These are phyloP conservation scores for Gerris lacustris DNA, from an alignment of 2,888 invertebrate species.

Conservation along the genomic window DNA sequence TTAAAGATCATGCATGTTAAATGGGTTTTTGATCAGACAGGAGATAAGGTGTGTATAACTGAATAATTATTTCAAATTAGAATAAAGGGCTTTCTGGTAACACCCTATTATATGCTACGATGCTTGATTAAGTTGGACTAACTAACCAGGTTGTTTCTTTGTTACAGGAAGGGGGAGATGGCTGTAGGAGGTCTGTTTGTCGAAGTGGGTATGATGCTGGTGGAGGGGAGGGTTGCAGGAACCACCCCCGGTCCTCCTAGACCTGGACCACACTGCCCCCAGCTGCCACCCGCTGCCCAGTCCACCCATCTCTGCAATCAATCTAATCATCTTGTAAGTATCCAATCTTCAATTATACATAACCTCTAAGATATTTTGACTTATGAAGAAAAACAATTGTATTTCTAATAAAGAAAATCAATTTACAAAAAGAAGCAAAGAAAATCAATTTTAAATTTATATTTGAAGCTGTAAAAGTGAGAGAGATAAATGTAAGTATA, in stretches of 20 bases:
- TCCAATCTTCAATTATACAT: conserved; percentile 1
- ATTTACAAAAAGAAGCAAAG: no score
- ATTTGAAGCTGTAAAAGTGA: no score
- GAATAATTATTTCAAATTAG: no score
- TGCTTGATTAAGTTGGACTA: no score
- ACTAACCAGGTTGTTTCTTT: neutral
- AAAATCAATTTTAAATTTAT: no score
- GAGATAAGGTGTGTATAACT: no score
- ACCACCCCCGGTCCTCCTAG: conserved; percentile 38
- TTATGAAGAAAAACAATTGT: neutral
- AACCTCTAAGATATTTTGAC: neutral
- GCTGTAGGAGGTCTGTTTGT: conserved; percentile 27
- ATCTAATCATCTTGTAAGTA: conserved; percentile 42
- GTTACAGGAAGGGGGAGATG: conserved; percentile 14
- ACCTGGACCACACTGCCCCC: conserved; percentile 55
- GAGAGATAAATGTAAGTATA: no score
- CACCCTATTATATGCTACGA: no score
- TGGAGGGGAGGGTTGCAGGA: conserved; percentile 29
- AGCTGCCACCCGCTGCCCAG: conserved; percentile 33
- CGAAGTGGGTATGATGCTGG: conserved; percentile 30
- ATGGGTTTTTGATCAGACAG: no score
- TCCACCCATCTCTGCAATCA: conserved; percentile 42
- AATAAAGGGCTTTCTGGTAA: no score
- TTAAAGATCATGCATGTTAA: no score
- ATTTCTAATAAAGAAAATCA: no score